phyloP scores from a whole-genome alignment of 92 coral and sea anemone species.

The Desmophyllum pertusum region DNA sequence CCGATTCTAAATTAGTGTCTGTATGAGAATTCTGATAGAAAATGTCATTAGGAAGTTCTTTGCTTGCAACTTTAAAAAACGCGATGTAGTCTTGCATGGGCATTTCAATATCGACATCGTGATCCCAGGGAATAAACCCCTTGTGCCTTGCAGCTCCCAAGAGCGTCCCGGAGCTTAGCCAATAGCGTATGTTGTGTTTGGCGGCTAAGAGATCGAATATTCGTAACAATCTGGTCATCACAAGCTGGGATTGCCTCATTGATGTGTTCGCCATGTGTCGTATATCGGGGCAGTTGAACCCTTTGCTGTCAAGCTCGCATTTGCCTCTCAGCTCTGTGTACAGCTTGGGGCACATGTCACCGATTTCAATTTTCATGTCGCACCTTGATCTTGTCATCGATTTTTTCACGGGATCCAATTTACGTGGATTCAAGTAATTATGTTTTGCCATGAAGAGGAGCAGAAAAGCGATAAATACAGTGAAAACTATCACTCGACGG shows the following conservation, averaged over 20 bases:
- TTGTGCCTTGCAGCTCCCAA: constrained; percentile 72
- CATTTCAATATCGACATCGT: constrained; percentile 65
- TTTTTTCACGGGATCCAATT: constrained; percentile 18
- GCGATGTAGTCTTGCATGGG: constrained; percentile 56
- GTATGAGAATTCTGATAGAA: constrained; percentile 64
- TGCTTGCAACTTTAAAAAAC: constrained; percentile 41
- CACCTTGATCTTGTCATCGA: constrained; percentile 2
- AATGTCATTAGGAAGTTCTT: constrained; percentile 57
- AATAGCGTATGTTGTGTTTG: constrained; percentile 57
- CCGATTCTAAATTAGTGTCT: constrained; percentile 34
- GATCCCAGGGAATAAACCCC: constrained; percentile 74
- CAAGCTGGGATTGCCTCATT: constrained; percentile 59
- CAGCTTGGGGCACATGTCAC: constrained; percentile 64
- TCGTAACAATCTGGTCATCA: constrained; percentile 57
- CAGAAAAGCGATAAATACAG: neutral
- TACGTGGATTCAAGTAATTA: neutral
- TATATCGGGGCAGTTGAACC: constrained; percentile 62
- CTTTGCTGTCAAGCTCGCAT: constrained; percentile 24
- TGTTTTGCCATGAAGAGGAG: neutral
- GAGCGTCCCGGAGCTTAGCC: constrained; percentile 66
- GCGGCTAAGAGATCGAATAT: constrained; percentile 59
- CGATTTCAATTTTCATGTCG: constrained; percentile 25
- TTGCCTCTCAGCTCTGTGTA: constrained; percentile 62
- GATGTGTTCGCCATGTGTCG: constrained; percentile 38
- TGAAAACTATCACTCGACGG: neutral